These are phyloP conservation scores for Ostrea denselamellosa DNA, from an alignment of 1,140 invertebrate species.

Conservation along the genomic window DNA sequence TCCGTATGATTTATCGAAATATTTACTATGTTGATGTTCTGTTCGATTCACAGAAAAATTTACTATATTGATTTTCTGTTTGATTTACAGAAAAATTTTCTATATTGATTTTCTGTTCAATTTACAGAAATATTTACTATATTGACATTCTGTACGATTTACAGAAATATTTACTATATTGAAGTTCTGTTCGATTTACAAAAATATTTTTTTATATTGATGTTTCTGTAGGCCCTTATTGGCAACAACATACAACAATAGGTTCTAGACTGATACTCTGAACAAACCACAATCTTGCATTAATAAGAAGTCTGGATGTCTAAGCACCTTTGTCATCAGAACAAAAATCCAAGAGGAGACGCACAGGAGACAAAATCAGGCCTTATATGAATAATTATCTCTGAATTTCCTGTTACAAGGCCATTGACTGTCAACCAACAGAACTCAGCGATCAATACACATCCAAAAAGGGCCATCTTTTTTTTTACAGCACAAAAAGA, in stretches of 20 bases:
- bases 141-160: too few relatives aligned
- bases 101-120: too few relatives aligned
- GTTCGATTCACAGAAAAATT: too few relatives aligned
- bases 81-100: too few relatives aligned
- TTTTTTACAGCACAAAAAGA: neutral
- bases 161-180: too few relatives aligned
- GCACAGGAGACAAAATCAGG: neutral
- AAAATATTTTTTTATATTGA: neutral
- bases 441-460: neutral
- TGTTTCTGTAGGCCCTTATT: neutral
- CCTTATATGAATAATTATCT: slow-evolving; percentile 28
- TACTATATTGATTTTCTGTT: too few relatives aligned
- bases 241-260: neutral
- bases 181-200: neutral
- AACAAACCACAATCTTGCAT: neutral
- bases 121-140: too few relatives aligned
- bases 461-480: neutral
- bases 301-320: neutral
- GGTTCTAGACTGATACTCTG: neutral
- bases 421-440: neutral
- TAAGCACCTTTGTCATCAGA: neutral
- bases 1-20: too few relatives aligned
- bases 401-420: slow-evolving; percentile 11
- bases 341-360: slow-evolving; percentile 2
- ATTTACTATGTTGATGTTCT: too few relatives aligned